Conservation (phyloP, 2,797 vertebrate species). For the Neosalanx taihuensis region DNA sequence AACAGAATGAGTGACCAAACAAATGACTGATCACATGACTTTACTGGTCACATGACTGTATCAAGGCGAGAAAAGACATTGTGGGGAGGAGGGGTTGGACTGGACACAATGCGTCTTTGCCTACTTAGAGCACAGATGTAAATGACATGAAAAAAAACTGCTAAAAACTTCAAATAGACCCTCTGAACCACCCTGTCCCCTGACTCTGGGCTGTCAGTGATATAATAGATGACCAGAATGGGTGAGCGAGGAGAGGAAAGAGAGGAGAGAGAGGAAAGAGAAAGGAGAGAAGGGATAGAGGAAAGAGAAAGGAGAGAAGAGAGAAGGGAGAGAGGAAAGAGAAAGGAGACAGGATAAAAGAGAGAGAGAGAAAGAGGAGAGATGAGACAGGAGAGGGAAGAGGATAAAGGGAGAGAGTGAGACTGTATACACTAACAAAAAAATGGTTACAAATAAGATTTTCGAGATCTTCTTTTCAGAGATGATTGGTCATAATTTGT, state of each 20-base stretch:
- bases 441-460: no score
- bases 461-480: background rate
- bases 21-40: background rate
- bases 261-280: conserved; percentile 43
- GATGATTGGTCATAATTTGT: background rate
- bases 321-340: conserved; percentile 25
- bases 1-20: background rate
- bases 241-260: conserved; percentile 36
- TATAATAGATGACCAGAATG: background rate
- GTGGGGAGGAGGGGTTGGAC: background rate
- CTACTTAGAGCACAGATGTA: conserved; percentile 58
- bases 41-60: background rate
- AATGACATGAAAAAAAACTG: conserved; percentile 60
- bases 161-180: conserved; percentile 44
- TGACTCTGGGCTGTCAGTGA: conserved; percentile 7
- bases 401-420: conserved; percentile 33
- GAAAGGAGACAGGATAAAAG: conserved; percentile 37
- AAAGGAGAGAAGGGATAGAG: conserved; percentile 24
- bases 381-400: conserved; percentile 18
- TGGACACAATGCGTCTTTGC: conserved; percentile 39
- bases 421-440: conserved; percentile 24
- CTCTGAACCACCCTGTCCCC: conserved; percentile 8
- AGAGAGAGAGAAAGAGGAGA: conserved; percentile 1
- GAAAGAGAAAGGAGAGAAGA: conserved; percentile 27
- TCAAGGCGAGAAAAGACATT: background rate